Evolutionary conservation across 1,140 invertebrate species (phyloP).

Genomic region (Drosophila azteca): DNA sequence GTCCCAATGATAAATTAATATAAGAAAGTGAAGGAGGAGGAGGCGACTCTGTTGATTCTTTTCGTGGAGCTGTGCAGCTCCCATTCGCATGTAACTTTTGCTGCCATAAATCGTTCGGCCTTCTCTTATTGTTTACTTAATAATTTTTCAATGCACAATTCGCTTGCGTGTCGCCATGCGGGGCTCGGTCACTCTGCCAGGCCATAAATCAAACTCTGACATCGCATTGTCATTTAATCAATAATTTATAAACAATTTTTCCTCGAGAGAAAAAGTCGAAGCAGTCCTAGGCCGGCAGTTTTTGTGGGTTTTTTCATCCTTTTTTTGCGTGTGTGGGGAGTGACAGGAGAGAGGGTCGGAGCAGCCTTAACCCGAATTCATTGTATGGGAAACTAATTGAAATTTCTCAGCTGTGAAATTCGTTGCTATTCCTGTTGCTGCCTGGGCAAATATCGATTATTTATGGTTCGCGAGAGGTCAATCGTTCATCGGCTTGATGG

Average conservation of each 20-base stretch:
- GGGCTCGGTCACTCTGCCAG: constrained; percentile 23
- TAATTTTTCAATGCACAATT: constrained; percentile 63
- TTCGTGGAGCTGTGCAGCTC: constrained; percentile 31
- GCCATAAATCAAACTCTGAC: constrained; percentile 80
- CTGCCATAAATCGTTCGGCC: constrained; percentile 66
- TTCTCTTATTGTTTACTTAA: constrained; percentile 79
- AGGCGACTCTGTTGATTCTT: constrained; percentile 45
- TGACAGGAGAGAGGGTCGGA: constrained; percentile 1
- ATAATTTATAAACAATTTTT: constrained; percentile 76
- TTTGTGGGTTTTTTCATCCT: constrained; percentile 8
- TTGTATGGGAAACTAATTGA: constrained; percentile 46
- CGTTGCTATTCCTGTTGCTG: background rate
- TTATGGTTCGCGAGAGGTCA: constrained; percentile 1
- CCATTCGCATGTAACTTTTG: constrained; percentile 62
- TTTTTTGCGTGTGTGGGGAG: constrained; percentile 22
- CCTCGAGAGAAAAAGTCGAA: constrained; percentile 1
- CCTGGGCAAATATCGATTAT: constrained; percentile 17
- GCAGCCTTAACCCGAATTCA: constrained; percentile 33
- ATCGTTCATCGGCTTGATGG: background rate
- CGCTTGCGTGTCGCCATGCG: constrained; percentile 58
- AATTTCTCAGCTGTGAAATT: constrained; percentile 29
- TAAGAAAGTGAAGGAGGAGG: constrained; percentile 29
- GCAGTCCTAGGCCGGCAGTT: constrained; percentile 11
- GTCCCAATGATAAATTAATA: constrained; percentile 78
- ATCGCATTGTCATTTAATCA: constrained; percentile 82